Conservation (phyloP, 2,113 vertebrate genomes). For the Castor canadensis region DNA sequence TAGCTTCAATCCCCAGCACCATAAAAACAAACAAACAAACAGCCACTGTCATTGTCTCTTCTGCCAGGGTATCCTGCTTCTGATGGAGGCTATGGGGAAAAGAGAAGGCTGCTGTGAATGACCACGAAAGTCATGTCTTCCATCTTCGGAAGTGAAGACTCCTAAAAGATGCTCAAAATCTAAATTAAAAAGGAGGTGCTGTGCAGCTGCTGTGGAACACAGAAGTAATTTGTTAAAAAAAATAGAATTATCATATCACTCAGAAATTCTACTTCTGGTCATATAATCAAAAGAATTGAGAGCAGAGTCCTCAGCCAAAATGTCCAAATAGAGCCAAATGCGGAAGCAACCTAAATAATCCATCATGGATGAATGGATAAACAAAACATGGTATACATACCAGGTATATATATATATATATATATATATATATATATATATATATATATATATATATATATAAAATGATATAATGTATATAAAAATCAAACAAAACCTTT, state of each 20-base stretch:
- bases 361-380: not conserved
- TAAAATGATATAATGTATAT: too few species aligned
- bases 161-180: not conserved
- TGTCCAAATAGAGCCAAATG: not conserved
- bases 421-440: too few species aligned
- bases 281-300: not conserved
- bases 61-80: not conserved
- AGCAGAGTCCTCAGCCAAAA: too few species aligned
- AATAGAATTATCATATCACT: not conserved
- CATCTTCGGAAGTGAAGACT: not conserved
- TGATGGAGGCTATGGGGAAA: not conserved
- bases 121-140: not conserved
- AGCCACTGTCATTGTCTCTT: not conserved
- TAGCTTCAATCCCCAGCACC: too few species aligned
- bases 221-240: not conserved
- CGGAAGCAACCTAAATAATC: not conserved
- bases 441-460: too few species aligned
- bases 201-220: not conserved
- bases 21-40: too few species aligned
- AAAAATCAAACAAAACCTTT: too few species aligned
- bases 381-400: not conserved
- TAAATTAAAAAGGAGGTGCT: slow-evolving; percentile 12
- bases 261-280: not conserved
- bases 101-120: not conserved
- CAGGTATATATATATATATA: too few species aligned